Evolutionary conservation across 2,797 vertebrate species (phyloP).

Genomic region (Sebastes hubbsi): DNA sequence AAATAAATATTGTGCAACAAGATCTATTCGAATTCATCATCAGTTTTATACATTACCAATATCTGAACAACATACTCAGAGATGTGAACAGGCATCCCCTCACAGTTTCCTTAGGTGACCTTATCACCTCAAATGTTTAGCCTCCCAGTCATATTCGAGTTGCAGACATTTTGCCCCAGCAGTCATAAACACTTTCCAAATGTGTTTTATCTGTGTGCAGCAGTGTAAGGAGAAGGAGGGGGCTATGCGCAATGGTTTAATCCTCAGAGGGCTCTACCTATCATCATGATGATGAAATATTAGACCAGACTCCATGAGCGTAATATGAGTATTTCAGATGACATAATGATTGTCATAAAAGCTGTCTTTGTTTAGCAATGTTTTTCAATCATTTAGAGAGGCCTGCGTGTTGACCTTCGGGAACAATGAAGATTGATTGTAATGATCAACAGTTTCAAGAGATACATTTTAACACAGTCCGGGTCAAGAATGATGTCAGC

Average conservation of each 20-base stretch:
- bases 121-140: slow-evolving; percentile 11
- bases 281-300: slow-evolving; percentile 1
- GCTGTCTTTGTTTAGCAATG: background rate
- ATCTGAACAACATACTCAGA: background rate
- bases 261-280: background rate
- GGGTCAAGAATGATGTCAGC: slow-evolving; percentile 3
- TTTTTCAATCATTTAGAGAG: slow-evolving; percentile 13
- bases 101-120: background rate
- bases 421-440: slow-evolving; percentile 32
- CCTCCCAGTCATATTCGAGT: slow-evolving; percentile 19
- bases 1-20: background rate
- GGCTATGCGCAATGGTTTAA: slow-evolving; percentile 4
- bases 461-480: slow-evolving; percentile 10
- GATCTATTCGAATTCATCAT: background rate
- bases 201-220: slow-evolving; percentile 45
- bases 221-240: slow-evolving; percentile 15
- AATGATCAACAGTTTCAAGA: slow-evolving; percentile 1
- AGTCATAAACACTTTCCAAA: slow-evolving; percentile 45
- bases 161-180: slow-evolving; percentile 28
- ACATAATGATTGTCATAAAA: slow-evolving; percentile 10
- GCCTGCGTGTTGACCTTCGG: background rate
- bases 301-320: background rate
- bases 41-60: background rate
- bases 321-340: background rate
- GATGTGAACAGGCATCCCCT: background rate